Conservation (phyloP, 2,888 invertebrate genomes). For the Bugulina stolonifera region DNA sequence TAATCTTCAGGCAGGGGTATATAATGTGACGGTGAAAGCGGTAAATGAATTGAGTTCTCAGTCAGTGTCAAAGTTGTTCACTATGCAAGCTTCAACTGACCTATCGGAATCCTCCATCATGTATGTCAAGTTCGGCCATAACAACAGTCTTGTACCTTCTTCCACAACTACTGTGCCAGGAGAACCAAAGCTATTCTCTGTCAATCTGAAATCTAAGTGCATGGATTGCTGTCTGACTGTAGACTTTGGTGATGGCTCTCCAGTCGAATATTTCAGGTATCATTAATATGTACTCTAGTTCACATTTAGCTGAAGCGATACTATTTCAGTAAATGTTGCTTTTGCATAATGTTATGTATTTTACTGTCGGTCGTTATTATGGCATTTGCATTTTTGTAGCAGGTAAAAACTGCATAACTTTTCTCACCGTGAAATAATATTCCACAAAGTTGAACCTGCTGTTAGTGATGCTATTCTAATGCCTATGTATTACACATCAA, state of each 20-base stretch:
- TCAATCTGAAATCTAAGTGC: background rate
- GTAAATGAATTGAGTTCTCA: conserved; percentile 26
- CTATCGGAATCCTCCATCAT: background rate
- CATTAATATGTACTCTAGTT: background rate
- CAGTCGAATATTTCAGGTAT: background rate
- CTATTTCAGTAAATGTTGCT: too few relatives aligned
- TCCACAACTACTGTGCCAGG: background rate
- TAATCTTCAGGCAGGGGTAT: conserved; percentile 22
- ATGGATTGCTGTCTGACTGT: background rate
- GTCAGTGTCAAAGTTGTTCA: background rate
- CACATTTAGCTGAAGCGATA: background rate
- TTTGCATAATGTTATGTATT: too few relatives aligned
- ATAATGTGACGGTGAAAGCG: conserved; percentile 28
- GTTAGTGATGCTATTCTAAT: too few relatives aligned
- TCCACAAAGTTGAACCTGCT: too few relatives aligned
- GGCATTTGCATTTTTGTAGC: too few relatives aligned
- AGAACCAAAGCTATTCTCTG: background rate
- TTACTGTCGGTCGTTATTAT: too few relatives aligned
- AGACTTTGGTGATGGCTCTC: conserved; percentile 11
- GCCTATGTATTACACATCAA: too few relatives aligned
- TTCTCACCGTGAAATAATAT: too few relatives aligned
- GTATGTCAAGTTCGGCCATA: background rate
- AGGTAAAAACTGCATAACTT: too few relatives aligned
- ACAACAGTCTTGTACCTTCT: background rate
- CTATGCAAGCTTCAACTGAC: background rate